phyloP scores from a whole-genome alignment of 2,888 invertebrate species.

The Epinotia nisella region DNA sequence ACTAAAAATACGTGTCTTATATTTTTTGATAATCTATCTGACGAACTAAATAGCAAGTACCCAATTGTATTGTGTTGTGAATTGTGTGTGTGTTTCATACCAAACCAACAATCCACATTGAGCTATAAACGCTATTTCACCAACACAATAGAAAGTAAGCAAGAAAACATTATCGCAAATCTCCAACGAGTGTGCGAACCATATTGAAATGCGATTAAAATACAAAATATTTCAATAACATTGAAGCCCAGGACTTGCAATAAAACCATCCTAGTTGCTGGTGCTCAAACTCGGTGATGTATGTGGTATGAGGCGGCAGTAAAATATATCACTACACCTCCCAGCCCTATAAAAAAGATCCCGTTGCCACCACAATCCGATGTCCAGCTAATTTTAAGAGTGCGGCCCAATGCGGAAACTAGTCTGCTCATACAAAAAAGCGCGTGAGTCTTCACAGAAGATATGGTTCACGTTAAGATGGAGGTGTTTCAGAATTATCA shows the following conservation, averaged over 20 bases:
- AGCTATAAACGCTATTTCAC: too few species aligned
- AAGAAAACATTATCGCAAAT: too few species aligned
- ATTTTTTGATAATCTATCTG: too few species aligned
- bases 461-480: not conserved
- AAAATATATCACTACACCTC: constrained; percentile 15
- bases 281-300: constrained; percentile 4
- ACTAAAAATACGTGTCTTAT: too few species aligned
- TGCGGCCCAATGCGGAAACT: constrained; percentile 22
- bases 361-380: constrained; percentile 25
- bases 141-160: too few species aligned
- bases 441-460: constrained; percentile 8
- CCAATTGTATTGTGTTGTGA: too few species aligned
- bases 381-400: constrained; percentile 24
- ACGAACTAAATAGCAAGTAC: too few species aligned
- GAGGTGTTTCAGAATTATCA: not conserved
- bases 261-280: not conserved
- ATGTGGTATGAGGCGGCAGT: not conserved
- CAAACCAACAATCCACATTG: too few species aligned
- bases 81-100: too few species aligned
- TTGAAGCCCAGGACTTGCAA: not conserved
- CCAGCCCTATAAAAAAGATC: constrained; percentile 17
- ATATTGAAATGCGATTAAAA: not conserved
- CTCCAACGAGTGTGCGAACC: not conserved
- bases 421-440: constrained; percentile 17
- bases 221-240: not conserved